phyloP scores from a whole-genome alignment of 2,113 vertebrate species.

The Mola mola region DNA sequence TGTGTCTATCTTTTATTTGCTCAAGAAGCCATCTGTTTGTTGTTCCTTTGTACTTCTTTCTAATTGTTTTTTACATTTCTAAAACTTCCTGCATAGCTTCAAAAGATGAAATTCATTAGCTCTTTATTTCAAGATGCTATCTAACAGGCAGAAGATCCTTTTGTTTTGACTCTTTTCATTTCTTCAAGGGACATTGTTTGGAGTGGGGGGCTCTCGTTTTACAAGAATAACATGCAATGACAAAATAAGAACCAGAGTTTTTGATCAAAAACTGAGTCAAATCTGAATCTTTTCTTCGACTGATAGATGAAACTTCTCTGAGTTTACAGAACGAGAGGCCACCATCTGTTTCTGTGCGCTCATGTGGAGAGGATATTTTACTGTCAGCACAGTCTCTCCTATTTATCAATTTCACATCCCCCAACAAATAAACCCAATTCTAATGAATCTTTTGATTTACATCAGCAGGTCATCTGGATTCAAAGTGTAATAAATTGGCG shows the following conservation, averaged over 20 bases:
- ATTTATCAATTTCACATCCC: conserved; percentile 49
- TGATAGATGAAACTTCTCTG: conserved; percentile 70
- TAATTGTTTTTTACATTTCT: conserved; percentile 67
- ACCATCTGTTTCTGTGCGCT: conserved; percentile 79
- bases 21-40: conserved; percentile 76
- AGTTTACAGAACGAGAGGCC: conserved; percentile 69
- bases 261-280: conserved; percentile 74
- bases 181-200: conserved; percentile 72
- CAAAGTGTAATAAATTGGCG: background rate
- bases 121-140: conserved; percentile 67
- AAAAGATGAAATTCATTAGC: conserved; percentile 74
- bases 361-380: conserved; percentile 67
- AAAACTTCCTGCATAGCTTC: conserved; percentile 69
- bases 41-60: conserved; percentile 63
- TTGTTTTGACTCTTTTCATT: conserved; percentile 70
- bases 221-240: conserved; percentile 70
- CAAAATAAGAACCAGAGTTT: conserved; percentile 66
- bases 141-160: conserved; percentile 73
- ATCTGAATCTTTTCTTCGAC: conserved; percentile 71
- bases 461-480: conserved; percentile 7
- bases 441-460: conserved; percentile 42
- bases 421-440: conserved; percentile 54
- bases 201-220: conserved; percentile 66
- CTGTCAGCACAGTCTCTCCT: conserved; percentile 69
- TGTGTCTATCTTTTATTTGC: conserved; percentile 65